Evolutionary conservation across 2,888 invertebrate species (phyloP).

Genomic region (Heteromurus nitidus): DNA sequence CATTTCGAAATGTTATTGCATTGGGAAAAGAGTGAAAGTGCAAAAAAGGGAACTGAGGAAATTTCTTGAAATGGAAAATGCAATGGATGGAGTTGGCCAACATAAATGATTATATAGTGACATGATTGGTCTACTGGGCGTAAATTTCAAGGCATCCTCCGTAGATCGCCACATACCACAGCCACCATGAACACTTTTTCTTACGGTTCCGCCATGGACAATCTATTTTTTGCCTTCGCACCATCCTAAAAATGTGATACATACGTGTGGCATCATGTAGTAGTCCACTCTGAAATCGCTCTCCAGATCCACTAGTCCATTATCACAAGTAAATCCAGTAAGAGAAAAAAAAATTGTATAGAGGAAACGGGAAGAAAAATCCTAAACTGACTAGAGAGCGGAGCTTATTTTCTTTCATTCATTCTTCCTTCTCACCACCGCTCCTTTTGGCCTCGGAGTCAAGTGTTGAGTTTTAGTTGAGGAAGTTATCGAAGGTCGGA

Average conservation of each 20-base stretch:
- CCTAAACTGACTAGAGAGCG: constrained; percentile 33
- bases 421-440: neutral
- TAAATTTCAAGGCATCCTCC: constrained; percentile 35
- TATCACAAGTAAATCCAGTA: constrained; percentile 56
- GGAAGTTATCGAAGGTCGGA: constrained; percentile 46
- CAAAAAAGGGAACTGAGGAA: neutral
- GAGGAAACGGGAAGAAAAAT: constrained; percentile 11
- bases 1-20: neutral
- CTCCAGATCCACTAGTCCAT: constrained; percentile 51
- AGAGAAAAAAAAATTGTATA: neutral
- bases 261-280: no score
- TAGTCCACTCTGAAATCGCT: constrained; percentile 14
- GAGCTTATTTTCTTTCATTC: constrained; percentile 14
- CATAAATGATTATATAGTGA: constrained; percentile 49
- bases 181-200: neutral
- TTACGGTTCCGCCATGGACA: neutral
- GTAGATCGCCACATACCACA: neutral
- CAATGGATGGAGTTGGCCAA: constrained; percentile 3
- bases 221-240: constrained; percentile 16
- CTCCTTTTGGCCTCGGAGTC: neutral
- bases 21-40: neutral
- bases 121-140: constrained; percentile 53
- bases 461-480: constrained; percentile 30
- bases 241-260: no score
- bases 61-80: neutral